Evolutionary conservation across 2,888 invertebrate genomes (phyloP), one percentile per base, ranked within the genome.

Genomic region (Xanthorhoe designata): DNA sequence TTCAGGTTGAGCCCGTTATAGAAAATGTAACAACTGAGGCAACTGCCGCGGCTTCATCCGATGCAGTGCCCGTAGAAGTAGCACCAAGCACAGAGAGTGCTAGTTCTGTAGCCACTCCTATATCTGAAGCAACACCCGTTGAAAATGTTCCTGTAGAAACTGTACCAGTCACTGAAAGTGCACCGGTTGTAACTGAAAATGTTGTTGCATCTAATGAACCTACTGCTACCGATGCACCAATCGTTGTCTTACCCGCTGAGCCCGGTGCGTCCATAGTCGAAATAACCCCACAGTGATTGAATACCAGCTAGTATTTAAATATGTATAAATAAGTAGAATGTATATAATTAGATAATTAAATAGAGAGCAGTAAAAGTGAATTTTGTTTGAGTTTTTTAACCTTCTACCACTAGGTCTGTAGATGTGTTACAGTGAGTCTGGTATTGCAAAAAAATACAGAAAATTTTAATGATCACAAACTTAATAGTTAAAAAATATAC

Each of bases 191-290:
- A 45, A 45, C n/a, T n/a, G n/a, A 10, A 2, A 10, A 38, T 6
- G 15, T 60, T 13, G 7, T 50, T 60, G 62, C 19, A 19, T 60
- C 69, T 10, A 64, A 38, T 49, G 66, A 67, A 58, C 53, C 58
- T n/a, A n/a, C n/a, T n/a, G 47, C 19, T 7, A 17, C 58, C 6
- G 57, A 53, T 18, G 17, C 61, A 32, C 63, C 61, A 18, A 47
- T 61, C 51, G 62, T 84, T 13, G 68, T 79, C 10, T 57, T 84
- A 45, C 83, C 85, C 13, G 73, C 72, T 17, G 91, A 91, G 77
- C 68, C 77, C 2, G 90, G 88, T 49, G 91, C 92, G 18, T 74
- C 84, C 15, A 76, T 92, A 15, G 75, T 92, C 62, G 89, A 91
- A 69, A 81, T 91, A 61, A 81, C 80, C 45, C 72, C 80, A 60